Evolutionary conservation across 2,113 vertebrate species (phyloP).

Genomic region (Percina caprodes): DNA sequence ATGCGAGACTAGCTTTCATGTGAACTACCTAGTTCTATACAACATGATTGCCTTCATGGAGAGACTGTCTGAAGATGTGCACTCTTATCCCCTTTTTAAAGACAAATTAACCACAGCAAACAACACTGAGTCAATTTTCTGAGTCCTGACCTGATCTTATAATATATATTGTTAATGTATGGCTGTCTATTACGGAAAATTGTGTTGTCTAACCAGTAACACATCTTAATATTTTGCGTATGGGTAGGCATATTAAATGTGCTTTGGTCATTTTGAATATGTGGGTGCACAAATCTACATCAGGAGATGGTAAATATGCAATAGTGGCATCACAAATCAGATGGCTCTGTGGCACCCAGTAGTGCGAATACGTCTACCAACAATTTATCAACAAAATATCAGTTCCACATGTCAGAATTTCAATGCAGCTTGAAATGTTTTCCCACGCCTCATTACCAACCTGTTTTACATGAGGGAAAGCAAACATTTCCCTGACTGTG

Average conservation of each 20-base stretch:
- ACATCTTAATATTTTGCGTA: neutral
- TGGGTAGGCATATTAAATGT: too few species aligned
- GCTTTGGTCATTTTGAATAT: neutral
- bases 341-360: neutral
- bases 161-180: neutral
- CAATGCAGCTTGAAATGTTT: constrained; percentile 55
- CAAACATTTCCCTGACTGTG: constrained; percentile 10
- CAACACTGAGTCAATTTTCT: constrained; percentile 6
- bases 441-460: constrained; percentile 46
- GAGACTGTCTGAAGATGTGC: neutral
- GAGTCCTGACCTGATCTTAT: neutral
- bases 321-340: constrained; percentile 17
- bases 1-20: too few species aligned
- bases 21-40: too few species aligned
- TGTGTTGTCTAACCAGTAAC: neutral
- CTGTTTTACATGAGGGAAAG: constrained; percentile 19
- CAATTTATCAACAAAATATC: constrained; percentile 44
- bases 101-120: constrained; percentile 42
- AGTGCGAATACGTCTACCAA: constrained; percentile 10
- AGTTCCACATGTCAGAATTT: constrained; percentile 41
- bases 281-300: neutral
- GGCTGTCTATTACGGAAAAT: neutral
- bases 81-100: neutral
- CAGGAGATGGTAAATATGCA: neutral
- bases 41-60: neutral